phyloP scores from a whole-genome alignment of 2,113 vertebrate species.

The Perognathus longimembris region DNA sequence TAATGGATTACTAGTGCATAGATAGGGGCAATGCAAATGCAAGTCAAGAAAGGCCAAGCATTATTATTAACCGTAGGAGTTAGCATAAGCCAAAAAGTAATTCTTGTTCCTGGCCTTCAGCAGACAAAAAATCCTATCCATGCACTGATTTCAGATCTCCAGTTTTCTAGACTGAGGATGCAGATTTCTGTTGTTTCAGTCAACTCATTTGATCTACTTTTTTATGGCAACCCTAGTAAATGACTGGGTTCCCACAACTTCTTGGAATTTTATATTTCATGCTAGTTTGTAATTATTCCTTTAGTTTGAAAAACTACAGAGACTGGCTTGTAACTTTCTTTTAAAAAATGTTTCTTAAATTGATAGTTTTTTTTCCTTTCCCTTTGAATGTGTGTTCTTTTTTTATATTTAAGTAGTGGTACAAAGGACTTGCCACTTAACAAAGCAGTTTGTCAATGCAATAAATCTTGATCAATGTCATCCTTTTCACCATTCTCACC shows the following conservation, averaged over 20 bases:
- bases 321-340: neutral
- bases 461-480: too few relatives aligned
- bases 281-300: neutral
- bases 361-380: neutral
- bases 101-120: neutral
- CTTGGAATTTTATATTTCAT: neutral
- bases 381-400: too few relatives aligned
- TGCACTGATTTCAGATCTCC: neutral
- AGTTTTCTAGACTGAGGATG: neutral
- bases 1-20: neutral
- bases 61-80: neutral
- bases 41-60: neutral
- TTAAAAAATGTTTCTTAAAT: neutral
- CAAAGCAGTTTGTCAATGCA: too few relatives aligned
- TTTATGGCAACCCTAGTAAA: neutral
- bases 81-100: neutral
- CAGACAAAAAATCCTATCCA: neutral
- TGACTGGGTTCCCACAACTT: neutral
- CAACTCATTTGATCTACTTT: neutral
- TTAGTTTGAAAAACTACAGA: neutral
- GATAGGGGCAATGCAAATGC: neutral
- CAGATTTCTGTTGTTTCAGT: neutral
- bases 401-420: too few relatives aligned
- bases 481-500: too few relatives aligned
- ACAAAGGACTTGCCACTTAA: too few relatives aligned